Percentiles rank a stretch among this genome's conserved stretches.
These are phyloP conservation scores for Sinohyriopsis cumingii DNA, from an alignment of 2,888 invertebrate genomes.

Conservation along the genomic window DNA sequence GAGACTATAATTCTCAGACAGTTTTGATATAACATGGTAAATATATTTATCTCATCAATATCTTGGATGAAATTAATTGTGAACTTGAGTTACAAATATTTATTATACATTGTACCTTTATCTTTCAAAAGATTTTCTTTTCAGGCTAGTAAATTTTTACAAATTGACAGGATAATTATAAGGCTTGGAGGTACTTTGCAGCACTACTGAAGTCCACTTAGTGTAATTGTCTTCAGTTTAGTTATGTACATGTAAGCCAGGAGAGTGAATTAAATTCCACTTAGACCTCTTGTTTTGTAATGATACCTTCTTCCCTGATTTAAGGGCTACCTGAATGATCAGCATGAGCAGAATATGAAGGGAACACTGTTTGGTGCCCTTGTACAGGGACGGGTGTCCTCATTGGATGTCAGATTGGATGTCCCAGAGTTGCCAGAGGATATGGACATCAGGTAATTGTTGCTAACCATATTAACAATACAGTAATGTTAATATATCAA, in stretches of 20 bases:
- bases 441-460: constrained; percentile 24
- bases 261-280: neutral
- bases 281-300: neutral
- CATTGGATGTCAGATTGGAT: constrained; percentile 51
- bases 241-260: constrained; percentile 1
- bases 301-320: constrained; percentile 3
- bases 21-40: no score
- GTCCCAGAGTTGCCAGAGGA: constrained; percentile 59
- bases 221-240: no score
- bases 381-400: constrained; percentile 45
- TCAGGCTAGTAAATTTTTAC: no score
- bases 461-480: neutral
- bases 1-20: no score
- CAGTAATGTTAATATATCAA: neutral
- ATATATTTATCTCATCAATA: no score
- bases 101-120: no score
- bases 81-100: no score
- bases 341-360: constrained; percentile 49
- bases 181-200: no score
- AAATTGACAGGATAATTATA: no score
- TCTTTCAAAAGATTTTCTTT: no score
- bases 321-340: constrained; percentile 49
- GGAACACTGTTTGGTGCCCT: constrained; percentile 61
- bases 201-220: no score
- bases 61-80: no score